Conservation (phyloP, 2,113 vertebrate genomes). For the Empidonax traillii region DNA sequence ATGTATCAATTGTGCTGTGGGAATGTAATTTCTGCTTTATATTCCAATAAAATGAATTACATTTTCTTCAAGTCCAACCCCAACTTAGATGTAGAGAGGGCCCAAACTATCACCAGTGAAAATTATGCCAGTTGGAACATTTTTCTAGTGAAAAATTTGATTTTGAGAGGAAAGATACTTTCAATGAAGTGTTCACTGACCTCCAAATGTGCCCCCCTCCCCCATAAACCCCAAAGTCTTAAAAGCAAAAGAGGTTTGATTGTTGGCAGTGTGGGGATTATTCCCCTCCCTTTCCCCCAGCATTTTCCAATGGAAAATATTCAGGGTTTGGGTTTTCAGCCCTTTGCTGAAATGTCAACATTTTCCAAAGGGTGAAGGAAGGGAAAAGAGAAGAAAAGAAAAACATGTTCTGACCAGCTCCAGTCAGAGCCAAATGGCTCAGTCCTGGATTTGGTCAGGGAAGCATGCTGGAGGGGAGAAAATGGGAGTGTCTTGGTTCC, state of each 20-base stretch:
- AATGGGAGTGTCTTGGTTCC: constrained; percentile 39
- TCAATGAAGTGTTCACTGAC: background rate
- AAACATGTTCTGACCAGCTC: constrained; percentile 62
- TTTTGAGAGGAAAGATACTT: background rate
- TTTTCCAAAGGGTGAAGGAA: constrained; percentile 42
- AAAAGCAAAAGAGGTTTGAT: constrained; percentile 2
- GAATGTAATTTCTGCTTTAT: background rate
- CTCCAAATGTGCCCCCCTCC: background rate
- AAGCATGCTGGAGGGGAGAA: constrained; percentile 46
- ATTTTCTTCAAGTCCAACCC: background rate
- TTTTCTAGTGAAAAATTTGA: background rate
- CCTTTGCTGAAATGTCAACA: constrained; percentile 44
- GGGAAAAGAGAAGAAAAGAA: constrained; percentile 32
- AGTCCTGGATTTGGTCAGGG: constrained; percentile 43
- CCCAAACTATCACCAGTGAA: background rate
- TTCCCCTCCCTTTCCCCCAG: constrained; percentile 33
- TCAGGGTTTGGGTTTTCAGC: constrained; percentile 39
- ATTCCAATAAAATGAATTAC: background rate
- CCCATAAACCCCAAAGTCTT: background rate
- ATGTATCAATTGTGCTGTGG: background rate
- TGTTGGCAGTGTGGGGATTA: constrained; percentile 20
- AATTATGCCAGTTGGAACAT: background rate
- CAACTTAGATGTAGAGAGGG: background rate
- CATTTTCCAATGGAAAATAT: constrained; percentile 60
- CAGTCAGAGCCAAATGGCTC: constrained; percentile 51